Evolutionary conservation across 2,888 invertebrate species (phyloP).

Genomic region (Melitaea athalia): DNA sequence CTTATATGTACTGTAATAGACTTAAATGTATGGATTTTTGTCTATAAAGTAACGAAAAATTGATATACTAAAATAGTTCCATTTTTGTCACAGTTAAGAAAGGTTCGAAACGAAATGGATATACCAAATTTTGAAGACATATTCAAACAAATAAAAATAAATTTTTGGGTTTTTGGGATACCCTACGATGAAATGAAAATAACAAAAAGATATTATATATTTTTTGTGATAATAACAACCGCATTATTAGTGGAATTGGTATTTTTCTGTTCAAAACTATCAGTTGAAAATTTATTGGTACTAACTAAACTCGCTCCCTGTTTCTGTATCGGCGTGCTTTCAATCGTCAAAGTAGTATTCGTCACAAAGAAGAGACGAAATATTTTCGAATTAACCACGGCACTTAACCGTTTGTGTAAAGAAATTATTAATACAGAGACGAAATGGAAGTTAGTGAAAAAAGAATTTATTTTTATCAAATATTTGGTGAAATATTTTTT

Average conservation of each 20-base stretch:
- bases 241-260: constrained; percentile 50
- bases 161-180: constrained; percentile 58
- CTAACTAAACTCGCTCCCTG: constrained; percentile 63
- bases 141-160: constrained; percentile 55
- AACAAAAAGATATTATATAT: constrained; percentile 48
- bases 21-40: background rate
- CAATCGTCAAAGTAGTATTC: constrained; percentile 53
- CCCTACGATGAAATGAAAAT: constrained; percentile 49
- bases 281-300: constrained; percentile 59
- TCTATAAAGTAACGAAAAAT: constrained; percentile 9
- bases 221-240: constrained; percentile 42
- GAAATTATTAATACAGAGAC: constrained; percentile 47
- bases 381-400: constrained; percentile 51
- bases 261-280: constrained; percentile 57
- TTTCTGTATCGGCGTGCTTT: constrained; percentile 53
- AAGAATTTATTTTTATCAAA: constrained; percentile 52
- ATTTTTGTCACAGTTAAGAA: constrained; percentile 17
- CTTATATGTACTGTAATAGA: constrained; percentile 7
- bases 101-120: constrained; percentile 35
- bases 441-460: constrained; percentile 48
- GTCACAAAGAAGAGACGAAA: constrained; percentile 43
- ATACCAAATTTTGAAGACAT: constrained; percentile 56
- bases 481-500: constrained; percentile 61
- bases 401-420: constrained; percentile 50
- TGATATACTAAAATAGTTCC: constrained; percentile 16